Conservation (phyloP, 2,113 vertebrate species). For the Riparia riparia region DNA sequence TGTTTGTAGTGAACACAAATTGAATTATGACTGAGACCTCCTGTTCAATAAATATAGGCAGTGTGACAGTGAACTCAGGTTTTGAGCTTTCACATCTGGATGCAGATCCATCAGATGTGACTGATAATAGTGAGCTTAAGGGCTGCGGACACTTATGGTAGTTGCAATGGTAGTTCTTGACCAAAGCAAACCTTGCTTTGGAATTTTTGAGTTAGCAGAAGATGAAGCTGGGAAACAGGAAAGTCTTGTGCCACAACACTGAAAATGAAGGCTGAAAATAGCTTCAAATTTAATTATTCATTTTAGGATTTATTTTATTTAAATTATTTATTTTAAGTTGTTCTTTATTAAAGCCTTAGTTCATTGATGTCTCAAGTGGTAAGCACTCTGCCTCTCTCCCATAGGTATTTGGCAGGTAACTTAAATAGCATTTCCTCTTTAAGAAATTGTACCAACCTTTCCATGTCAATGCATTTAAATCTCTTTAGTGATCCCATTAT, state of each 20-base stretch:
- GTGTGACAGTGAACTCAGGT: rapidly evolving
- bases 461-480: neutral
- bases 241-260: neutral
- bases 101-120: neutral
- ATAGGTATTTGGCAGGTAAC: neutral
- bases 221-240: neutral
- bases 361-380: neutral
- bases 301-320: neutral
- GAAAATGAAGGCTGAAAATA: neutral
- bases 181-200: neutral
- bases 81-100: neutral
- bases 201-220: neutral
- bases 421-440: neutral
- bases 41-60: rapidly evolving
- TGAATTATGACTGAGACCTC: neutral
- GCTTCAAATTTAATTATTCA: neutral
- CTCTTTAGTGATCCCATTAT: rapidly evolving
- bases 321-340: neutral
- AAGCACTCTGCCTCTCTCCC: neutral
- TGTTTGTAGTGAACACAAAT: neutral
- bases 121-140: neutral
- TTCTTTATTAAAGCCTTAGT: neutral
- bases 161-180: neutral
- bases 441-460: neutral
- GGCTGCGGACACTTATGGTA: neutral